Base-by-base conservation (phyloP, 2,113 vertebrate species). In the rabbit (Oryctolagus cuniculus) region DNA sequence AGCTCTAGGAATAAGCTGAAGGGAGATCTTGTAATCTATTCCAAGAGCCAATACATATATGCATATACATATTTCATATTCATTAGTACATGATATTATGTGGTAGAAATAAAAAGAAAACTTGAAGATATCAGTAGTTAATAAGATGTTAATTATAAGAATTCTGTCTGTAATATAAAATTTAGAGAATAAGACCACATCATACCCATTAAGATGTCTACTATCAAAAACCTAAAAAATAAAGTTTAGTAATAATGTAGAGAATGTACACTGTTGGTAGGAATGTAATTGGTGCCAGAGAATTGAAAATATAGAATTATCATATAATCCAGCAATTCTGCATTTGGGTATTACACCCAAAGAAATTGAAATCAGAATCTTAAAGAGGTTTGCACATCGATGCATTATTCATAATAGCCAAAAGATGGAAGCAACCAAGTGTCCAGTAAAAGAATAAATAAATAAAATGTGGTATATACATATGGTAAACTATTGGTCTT, bases 231-330 rank as follows among this genome's bases (percentile, higher is more conserved):
- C 25, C 12, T 58, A 69, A 21, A 87, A 88, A 64, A 53, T 73
- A n/a, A 24, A 25, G 80, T 1, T 66, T 92, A 53, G 10, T 55
- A 91, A 70, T 31, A 9, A 80, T 90, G 19, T 77, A 22, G 69
- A 86, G 55, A 80, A 90, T 64, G 7, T 58, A 6, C 29, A 11
- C 22, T 92, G 11, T 69, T 86, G 22, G 53, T 72, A 31, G 55
- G 69, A 83, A 36, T 77, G 3, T 72, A 66, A 29, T 58, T 87
- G 69, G 49, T 69, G 1, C 31, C 34, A 25, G 34, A 87, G 73
- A 87, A 81, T 55, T 67, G 31, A 69, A 84, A 84, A 67, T 73
- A 58, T 67, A 88, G 29, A 91, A 44, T 75, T 80, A 51, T 12
- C 22, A 3, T 51, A 34, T 81, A 15, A 31, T 53, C 49, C 36